Evolutionary conservation across 2,113 vertebrate species (phyloP), one percentile per base, ranked within the genome.

Genomic region (Nematolebias whitei): DNA sequence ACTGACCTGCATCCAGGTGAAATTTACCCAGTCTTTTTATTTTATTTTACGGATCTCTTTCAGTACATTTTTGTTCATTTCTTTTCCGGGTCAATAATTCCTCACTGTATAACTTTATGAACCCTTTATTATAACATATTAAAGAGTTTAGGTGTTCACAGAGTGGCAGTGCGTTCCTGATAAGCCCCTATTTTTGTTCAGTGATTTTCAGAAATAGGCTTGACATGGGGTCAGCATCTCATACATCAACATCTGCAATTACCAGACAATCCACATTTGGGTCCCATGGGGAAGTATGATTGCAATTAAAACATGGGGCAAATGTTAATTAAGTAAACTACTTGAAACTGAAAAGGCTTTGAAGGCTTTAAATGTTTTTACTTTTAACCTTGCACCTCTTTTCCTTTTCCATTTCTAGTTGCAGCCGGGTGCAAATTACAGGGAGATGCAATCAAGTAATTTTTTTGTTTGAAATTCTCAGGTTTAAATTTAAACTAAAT

Each of bases 281-380:
- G 91, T 95, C 95, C 94, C 95, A 91, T 89, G 93, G 93, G 95
- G 93, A 93, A 88, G 88, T 92, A 93, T 95, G 95, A 96, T 96
- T 96, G 96, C 96, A 97, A 98, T 98, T 98, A 97, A 96, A 98
- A 95, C 93, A 89, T 91, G 89, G 95, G 94, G 94, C 95, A 96
- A 98, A 98, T 96, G 95, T 96, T 98, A 98, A 98, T 98, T 96
- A 98, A 97, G 96, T 95, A 95, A 95, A 95, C 94, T 94, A 93
- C 95, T 96, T 94, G 29, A 95, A 95, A 94, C 90, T 92, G 92
- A 92, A 94, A 95, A 94, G n/a, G n/a, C 94, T 93, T 92, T 85
- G 91, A 91, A 94, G 94, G 71, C 72, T 85, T 77, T 24, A 62
- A 87, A 83, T 74, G 61, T 85, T 83, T 86, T 87, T 72, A 79